phyloP scores from a whole-genome alignment of 2,888 invertebrate genomes.

The Muschampia plurimacula region DNA sequence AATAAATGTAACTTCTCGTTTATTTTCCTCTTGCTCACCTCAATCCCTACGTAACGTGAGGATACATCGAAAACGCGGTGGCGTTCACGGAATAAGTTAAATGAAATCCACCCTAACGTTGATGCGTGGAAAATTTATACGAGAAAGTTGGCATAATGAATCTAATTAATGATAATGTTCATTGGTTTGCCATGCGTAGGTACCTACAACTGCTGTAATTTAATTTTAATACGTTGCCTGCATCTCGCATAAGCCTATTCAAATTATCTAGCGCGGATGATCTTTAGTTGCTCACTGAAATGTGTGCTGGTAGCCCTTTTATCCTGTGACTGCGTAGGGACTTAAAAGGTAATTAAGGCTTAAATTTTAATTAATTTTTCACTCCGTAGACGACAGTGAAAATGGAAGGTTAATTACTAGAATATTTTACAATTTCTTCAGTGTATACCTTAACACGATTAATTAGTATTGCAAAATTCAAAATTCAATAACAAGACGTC shows the following conservation, averaged over 20 bases:
- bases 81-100: conserved; percentile 25
- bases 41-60: conserved; percentile 3
- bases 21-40: conserved; percentile 5
- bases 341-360: conserved; percentile 62
- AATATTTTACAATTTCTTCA: conserved; percentile 73
- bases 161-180: conserved; percentile 39
- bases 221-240: conserved; percentile 39
- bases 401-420: conserved; percentile 72
- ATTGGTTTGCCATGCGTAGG: conserved; percentile 34
- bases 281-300: conserved; percentile 81
- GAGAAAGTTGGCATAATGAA: conserved; percentile 42
- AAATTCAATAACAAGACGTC: no score
- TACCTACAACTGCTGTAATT: conserved; percentile 17
- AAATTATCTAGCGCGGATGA: conserved; percentile 76
- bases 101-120: conserved; percentile 31
- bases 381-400: conserved; percentile 74
- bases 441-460: no score
- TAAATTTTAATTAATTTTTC: conserved; percentile 84
- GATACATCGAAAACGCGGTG: conserved; percentile 26
- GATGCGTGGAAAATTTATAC: conserved; percentile 39
- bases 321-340: conserved; percentile 68
- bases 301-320: conserved; percentile 70
- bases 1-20: conserved; percentile 11
- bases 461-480: no score
- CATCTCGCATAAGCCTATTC: conserved; percentile 71